Base-by-base conservation (phyloP, 2,888 invertebrate genomes). In the Torymus texanus region DNA sequence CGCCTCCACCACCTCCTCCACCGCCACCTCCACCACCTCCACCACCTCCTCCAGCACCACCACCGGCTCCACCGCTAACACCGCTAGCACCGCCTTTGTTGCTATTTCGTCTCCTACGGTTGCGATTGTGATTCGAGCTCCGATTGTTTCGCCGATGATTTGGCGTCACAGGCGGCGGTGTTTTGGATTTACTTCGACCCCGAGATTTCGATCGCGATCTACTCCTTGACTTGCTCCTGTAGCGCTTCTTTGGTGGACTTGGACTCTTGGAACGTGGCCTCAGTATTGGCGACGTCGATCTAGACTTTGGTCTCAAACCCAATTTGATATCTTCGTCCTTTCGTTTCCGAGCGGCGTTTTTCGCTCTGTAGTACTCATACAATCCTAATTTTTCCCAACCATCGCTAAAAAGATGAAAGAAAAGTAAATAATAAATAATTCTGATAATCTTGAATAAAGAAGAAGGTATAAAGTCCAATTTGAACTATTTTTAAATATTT, bases 331-430 rank as follows among this genome's bases (percentile, higher is more conserved):
- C 95, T 82, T 97, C 96, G 86, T 97, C 96, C 88, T 97, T 97
- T 87, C 95, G 94, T 88, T 96, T 97, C 84, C 95, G 94, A 1
- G 98, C 97, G 80, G 94, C 93, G 90, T 97, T 96, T 91, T 99
- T 99, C 8, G 97, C 97, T 91, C 97, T 97, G 91, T 97, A 98
- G 91, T 98, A 99, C 91, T 99, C 99, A 90, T 98, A 98, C 75
- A 99, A 92, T 82, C 98, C 98, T 87, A 98, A 92, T 91, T 97
- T 97, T 90, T 99, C 99, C 99, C 99, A 99, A 51, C 99, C 99
- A 91, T 99, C 98, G 90, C 95, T 95, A 67, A 63, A 75, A 29
- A 29, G 3, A 29, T 29, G 0, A 29, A 5, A 29, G 29, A 29
- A 29, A 5, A 29, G 66, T 53, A 53, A 50, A 66, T 11, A 18